Evolutionary conservation across 1,140 invertebrate species (phyloP).

Genomic region (Eufriesea mexicana): DNA sequence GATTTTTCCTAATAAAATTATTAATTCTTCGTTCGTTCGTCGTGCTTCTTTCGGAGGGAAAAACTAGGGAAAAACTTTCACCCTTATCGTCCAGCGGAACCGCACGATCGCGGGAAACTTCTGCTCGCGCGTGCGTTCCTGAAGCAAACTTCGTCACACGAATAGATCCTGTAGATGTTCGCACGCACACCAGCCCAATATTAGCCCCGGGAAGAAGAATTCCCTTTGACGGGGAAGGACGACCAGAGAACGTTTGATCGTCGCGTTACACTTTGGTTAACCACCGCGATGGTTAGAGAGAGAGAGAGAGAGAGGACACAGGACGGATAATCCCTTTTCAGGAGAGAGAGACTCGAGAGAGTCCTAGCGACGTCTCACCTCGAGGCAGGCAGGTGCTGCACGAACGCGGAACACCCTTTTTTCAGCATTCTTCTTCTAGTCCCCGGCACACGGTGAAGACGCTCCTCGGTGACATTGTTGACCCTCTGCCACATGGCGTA

Average conservation of each 20-base stretch:
- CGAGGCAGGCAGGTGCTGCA: conserved; percentile 65
- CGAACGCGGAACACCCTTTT: conserved; percentile 15
- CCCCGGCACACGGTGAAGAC: not conserved
- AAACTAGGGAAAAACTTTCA: not conserved
- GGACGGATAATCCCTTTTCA: conserved; percentile 57
- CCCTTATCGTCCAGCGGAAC: conserved; percentile 18
- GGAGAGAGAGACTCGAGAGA: conserved; percentile 13
- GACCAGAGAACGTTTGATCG: conserved; percentile 37
- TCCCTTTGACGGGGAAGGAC: conserved; percentile 31
- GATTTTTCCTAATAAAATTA: conserved; percentile 52
- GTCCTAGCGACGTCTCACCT: conserved; percentile 47
- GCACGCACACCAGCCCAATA: not conserved
- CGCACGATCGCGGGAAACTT: conserved; percentile 41
- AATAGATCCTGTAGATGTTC: not conserved
- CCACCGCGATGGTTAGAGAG: conserved; percentile 28
- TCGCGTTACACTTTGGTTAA: conserved; percentile 57
- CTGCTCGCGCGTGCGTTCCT: not conserved
- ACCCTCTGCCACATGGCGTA: conserved; percentile 66
- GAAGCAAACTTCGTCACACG: not conserved
- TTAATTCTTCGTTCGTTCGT: conserved; percentile 17
- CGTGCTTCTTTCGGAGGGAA: not conserved
- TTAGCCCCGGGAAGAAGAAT: conserved; percentile 28
- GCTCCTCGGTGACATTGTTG: conserved; percentile 59
- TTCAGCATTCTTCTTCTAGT: conserved; percentile 18
- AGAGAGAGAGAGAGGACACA: conserved; percentile 26